Base-by-base conservation (phyloP, 2,797 vertebrate genomes). In the Arnoldichthys spilopterus region DNA sequence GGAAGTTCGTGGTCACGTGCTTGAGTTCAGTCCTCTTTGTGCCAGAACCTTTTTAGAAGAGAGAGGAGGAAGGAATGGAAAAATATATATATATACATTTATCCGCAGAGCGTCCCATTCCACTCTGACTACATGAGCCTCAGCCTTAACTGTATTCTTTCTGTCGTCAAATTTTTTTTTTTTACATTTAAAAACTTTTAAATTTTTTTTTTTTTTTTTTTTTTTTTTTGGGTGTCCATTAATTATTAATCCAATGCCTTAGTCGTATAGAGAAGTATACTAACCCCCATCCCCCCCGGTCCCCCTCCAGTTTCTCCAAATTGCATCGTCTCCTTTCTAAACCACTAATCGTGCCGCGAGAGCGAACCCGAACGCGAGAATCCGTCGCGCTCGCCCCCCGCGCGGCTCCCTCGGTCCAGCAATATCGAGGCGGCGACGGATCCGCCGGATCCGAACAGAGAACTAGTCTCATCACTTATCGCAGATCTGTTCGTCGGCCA, bases 71-170 rank as follows among this genome's bases (percentile, higher is more conserved):
- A 51, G 62, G 71, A 47, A 40, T 34, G 18, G 59, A 56, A 61
- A 24, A 22, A 30, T 24, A 49, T 74, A 63, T 53, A n/a, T 54
- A n/a, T n/a, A n/a, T n/a, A n/a, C n/a, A n/a, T n/a, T n/a, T n/a
- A n/a, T n/a, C n/a, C n/a, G n/a, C n/a, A n/a, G n/a, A 47, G 83
- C 84, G 87, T 88, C 89, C 90, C 90, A 91, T 92, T 91, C 91
- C 89, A 85, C 84, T 84, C 81, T 63, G 51, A 79, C 77, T 84
- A 87, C 77, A 89, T 87, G 85, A 82, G 90, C 88, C 90, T 93
- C 90, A 88, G 89, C 92, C 92, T 92, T 91, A 92, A 91, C 85
- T 86, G 89, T 87, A 81, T 89, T 87, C 75, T 84, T 85, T 74
- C 70, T 71, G 68, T 84, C 15, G 69, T 86, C 26, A 9, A 12